Base-by-base conservation (phyloP, 2,888 invertebrate genomes). In the Aphidoletes aphidimyza region DNA sequence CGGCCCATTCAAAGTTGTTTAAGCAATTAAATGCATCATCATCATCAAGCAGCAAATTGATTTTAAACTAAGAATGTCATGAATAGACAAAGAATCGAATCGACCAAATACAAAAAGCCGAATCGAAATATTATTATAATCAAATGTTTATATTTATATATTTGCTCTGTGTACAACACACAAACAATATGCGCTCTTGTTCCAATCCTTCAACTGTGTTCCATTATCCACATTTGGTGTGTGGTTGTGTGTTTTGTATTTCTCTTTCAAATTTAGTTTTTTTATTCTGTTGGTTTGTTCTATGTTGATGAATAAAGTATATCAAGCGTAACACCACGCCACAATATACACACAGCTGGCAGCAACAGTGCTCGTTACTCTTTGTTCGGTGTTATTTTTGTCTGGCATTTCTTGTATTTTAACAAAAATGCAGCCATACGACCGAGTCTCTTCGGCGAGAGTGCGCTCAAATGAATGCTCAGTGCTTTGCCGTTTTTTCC, bases 301-400 rank as follows among this genome's bases (percentile, higher is more conserved):
- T 0, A 69, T 69, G 69, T 69, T 1, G 69, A 37, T 36, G 78
- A 36, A 78, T 19, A 36, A 78, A 78, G 2, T 78, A 81, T 81
- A 81, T 81, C 37, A 81, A 81, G 81, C 81, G 81, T 81, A 81
- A 81, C 81, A 81, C 37, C 11, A 11, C 69, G n/a, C 19, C 36
- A 59, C 22, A 30, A 59, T 3, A 39, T 8, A 81, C 81, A 37
- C 34, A n/a, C 81, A 81, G n/a, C 37, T 81, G 81, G 81, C 37
- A 81, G 37, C 34, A 78, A 78, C 78, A 34, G 19, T 36, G 17
- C n/a, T 69, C 69, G n/a, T n/a, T n/a, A n/a, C n/a, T n/a, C n/a
- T n/a, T 69, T 69, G 69, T 69, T 34, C n/a, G 30, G 30, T 69
- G 69, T 30, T 69, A 69, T 30, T 30, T 30, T 69, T 30, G 69